Conservation (phyloP, 2,797 vertebrate species). For the Neoniphon sammara region DNA sequence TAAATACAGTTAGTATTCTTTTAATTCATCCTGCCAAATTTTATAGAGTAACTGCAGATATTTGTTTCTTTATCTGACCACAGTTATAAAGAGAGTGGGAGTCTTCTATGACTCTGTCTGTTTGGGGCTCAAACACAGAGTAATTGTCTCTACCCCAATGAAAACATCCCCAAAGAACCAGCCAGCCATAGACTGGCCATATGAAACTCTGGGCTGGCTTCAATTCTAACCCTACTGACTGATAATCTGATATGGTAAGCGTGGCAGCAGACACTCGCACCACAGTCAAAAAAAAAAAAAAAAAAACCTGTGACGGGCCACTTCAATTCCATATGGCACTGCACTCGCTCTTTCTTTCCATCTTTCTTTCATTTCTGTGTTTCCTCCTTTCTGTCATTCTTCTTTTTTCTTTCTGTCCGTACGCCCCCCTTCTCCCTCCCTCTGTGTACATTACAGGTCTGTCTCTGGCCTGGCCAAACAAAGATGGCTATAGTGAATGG, state of each 20-base stretch:
- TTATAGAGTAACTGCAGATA: too few species aligned
- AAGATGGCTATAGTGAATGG: constrained; percentile 74
- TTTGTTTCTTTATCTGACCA: too few species aligned
- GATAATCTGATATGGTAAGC: constrained; percentile 59
- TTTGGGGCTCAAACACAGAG: too few species aligned
- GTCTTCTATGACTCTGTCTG: too few species aligned
- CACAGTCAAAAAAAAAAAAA: constrained; percentile 57
- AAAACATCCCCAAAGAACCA: constrained; percentile 14
- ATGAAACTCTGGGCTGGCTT: constrained; percentile 32
- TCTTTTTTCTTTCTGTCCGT: constrained; percentile 54
- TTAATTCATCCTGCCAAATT: too few species aligned
- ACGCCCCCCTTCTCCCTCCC: constrained; percentile 47
- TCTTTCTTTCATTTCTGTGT: constrained; percentile 43
- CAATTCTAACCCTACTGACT: constrained; percentile 61
- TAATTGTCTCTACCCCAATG: too few species aligned
- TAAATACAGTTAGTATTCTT: too few species aligned
- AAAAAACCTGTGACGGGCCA: constrained; percentile 52
- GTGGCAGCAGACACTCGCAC: constrained; percentile 51
- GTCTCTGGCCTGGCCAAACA: constrained; percentile 67
- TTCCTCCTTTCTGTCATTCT: constrained; percentile 59
- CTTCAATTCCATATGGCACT: constrained; percentile 65
- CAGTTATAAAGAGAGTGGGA: too few species aligned
- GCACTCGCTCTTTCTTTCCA: constrained; percentile 17
- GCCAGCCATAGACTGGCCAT: neutral
- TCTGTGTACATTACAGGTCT: constrained; percentile 69